These are phyloP conservation scores for Lottia scabra DNA, from an alignment of 2,888 invertebrate genomes.

Conservation along the genomic window DNA sequence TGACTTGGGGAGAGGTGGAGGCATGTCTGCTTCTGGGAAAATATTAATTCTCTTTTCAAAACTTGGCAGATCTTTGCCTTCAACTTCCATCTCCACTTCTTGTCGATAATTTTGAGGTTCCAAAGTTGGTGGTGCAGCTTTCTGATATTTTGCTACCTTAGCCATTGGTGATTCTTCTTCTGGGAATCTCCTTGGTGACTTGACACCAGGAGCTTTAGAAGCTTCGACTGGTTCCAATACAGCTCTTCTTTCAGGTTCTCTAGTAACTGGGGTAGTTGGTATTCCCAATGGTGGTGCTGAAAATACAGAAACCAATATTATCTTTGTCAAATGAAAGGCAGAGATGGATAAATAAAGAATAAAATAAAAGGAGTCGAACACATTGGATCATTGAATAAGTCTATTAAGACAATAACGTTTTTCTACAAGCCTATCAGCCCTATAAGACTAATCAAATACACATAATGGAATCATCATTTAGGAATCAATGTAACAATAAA, in stretches of 20 bases:
- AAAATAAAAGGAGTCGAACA: too few relatives aligned
- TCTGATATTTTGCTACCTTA: conserved; percentile 51
- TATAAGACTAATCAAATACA: too few relatives aligned
- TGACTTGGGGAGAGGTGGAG: conserved; percentile 23
- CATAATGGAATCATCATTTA: too few relatives aligned
- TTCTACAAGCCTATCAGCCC: too few relatives aligned
- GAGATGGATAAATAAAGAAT: too few relatives aligned
- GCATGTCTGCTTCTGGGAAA: conserved; percentile 39
- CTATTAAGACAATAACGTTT: too few relatives aligned
- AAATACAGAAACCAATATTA: too few relatives aligned
- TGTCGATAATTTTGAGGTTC: conserved; percentile 46
- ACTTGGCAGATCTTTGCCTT: conserved; percentile 41
- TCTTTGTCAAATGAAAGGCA: too few relatives aligned
- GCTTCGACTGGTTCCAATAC: conserved; percentile 48
- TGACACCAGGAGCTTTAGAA: conserved; percentile 40
- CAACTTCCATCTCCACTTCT: conserved; percentile 52
- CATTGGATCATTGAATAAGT: too few relatives aligned
- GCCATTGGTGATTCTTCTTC: conserved; percentile 43
- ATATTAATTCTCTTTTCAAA: conserved; percentile 54
- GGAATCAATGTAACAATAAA: too few relatives aligned
- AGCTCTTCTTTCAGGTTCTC: conserved; percentile 47
- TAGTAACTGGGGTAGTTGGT: conserved; percentile 24
- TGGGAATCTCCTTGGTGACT: conserved; percentile 35
- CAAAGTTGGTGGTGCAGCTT: conserved; percentile 19
- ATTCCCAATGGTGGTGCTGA: conserved; percentile 20